These are phyloP conservation scores for Pipistrellus pygmaeus DNA, from an alignment of 2,797 vertebrate species.

Conservation along the genomic window DNA sequence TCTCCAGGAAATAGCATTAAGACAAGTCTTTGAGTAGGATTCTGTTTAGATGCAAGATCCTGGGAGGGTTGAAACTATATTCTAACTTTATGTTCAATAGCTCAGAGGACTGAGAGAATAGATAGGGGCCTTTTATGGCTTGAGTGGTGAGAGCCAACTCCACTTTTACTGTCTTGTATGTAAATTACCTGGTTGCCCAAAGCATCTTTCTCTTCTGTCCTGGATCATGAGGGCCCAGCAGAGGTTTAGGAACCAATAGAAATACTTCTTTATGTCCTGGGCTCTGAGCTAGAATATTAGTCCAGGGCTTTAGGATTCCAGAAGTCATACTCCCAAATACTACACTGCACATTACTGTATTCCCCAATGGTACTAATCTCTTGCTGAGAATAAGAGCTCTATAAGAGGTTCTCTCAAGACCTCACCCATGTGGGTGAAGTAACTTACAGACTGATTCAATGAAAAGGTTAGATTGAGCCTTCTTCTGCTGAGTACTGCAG, in stretches of 20 bases:
- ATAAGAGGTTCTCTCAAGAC: neutral
- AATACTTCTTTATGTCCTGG: neutral
- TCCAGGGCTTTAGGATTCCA: neutral
- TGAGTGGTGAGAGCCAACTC: neutral
- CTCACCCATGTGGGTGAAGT: too few species aligned
- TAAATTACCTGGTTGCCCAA: neutral
- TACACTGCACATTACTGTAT: neutral
- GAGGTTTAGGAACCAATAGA: neutral
- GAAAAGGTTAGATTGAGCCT: conserved; percentile 3
- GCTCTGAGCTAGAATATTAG: neutral
- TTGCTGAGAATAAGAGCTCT: neutral
- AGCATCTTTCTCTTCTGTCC: neutral
- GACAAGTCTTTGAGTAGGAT: neutral
- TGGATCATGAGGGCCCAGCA: neutral
- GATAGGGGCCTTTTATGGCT: neutral
- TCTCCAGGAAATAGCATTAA: neutral
- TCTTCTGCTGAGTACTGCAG: neutral
- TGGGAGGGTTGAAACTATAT: neutral
- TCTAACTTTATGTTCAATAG: neutral
- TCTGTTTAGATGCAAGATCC: neutral
- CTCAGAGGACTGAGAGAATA: neutral
- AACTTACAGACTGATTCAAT: neutral
- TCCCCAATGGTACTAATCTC: neutral
- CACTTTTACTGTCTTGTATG: neutral
- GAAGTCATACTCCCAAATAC: neutral